Base-by-base conservation (phyloP, 2,888 invertebrate genomes). In the Pteria penguin region DNA sequence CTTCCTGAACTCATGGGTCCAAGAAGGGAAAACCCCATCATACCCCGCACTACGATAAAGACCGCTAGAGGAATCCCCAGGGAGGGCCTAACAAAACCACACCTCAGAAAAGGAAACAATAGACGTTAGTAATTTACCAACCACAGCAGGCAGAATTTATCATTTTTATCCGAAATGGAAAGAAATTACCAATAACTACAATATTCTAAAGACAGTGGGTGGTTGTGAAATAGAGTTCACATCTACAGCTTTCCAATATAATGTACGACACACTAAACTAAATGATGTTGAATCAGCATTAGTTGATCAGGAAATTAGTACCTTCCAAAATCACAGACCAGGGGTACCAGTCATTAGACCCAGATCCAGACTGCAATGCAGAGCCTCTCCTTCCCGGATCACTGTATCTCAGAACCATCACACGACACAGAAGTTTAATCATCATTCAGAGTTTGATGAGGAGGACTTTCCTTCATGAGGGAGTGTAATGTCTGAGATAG, bases 141-240 rank as follows among this genome's bases (percentile, higher is more conserved):
- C n/a, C n/a, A 45, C 0, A 45, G 45, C 0, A 45, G 45, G 45
- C 18, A 8, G 45, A 14, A 45, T 45, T 14, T 14, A 45, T 45
- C 45, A 45, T 14, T 45, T 14, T 66, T 45, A 14, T 22, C 4
- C 14, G 18, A n/a, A 52, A 22, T 66, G 66, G 66, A 11, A 66
- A 45, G 4, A 5, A 4, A 29, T 66, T n/a, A 52, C 66, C 11
- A 45, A 14, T 24, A 54, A 66, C 32, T 26, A 24, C 8, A 26
- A 52, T 24, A 66, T 66, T 52, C 52, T 66, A 18, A 14, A 66
- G 26, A 66, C 52, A 32, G 66, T 52, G 4, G 52, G 32, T 11
- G 66, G 54, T 45, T 66, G 29, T 2, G 27, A 66, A 52, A 27
- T 52, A 18, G 52, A 66, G 4, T 52, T 45, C 29, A 52, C 2